phyloP scores from a whole-genome alignment of 2,888 invertebrate genomes.

The Luperina nickerlii region DNA sequence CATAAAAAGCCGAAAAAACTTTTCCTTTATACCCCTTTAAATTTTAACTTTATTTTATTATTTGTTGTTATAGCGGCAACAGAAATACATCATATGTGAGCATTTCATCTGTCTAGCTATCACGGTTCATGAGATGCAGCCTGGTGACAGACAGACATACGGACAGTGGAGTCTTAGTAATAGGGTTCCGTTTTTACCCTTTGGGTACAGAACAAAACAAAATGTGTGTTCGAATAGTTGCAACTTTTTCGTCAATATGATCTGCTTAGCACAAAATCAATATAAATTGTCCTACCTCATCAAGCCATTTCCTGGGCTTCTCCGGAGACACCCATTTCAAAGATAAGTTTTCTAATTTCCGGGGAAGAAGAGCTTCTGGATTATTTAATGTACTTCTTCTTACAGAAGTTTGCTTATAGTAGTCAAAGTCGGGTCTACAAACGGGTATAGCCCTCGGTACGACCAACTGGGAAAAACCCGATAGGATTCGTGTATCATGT shows the following conservation, averaged over 20 bases:
- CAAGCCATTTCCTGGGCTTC: constrained; percentile 17
- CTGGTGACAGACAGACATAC: no score
- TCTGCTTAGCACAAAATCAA: neutral
- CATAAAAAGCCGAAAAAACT: no score
- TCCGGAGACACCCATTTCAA: neutral
- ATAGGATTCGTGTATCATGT: neutral
- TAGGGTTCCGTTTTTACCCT: no score
- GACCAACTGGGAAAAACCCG: neutral
- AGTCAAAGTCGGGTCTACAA: neutral
- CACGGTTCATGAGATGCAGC: no score
- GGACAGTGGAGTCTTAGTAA: no score
- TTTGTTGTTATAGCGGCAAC: no score
- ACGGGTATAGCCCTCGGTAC: neutral
- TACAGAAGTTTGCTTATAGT: neutral
- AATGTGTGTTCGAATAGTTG: neutral
- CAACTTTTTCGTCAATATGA: neutral
- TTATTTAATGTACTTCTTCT: neutral
- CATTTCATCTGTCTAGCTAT: no score
- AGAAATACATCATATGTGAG: no score
- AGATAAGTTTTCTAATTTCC: neutral
- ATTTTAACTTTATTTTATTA: no score
- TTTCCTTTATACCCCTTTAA: no score
- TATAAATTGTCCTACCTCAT: constrained; percentile 31
- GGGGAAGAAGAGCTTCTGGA: neutral
- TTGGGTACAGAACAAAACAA: no score